Evolutionary conservation across 2,888 invertebrate species (phyloP).

Genomic region (Dolichomitus sp.): DNA sequence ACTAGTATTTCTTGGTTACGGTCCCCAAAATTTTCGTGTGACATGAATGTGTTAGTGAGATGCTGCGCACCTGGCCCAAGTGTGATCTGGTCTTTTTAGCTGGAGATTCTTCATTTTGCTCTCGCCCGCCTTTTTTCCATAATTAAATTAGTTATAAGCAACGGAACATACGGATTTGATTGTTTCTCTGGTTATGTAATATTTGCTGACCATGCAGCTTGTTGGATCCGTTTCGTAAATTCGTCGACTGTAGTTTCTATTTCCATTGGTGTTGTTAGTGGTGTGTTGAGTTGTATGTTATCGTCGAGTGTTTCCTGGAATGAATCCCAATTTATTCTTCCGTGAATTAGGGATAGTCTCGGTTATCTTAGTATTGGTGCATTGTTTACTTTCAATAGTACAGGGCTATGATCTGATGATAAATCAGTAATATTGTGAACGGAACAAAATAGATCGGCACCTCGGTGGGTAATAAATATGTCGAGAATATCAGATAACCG

Average conservation of each 20-base stretch:
- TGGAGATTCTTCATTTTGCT: constrained; percentile 49
- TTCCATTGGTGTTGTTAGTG: constrained; percentile 58
- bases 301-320: constrained; percentile 54
- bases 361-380: constrained; percentile 51
- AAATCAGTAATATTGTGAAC: constrained; percentile 64
- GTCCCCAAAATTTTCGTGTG: background rate
- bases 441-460: constrained; percentile 49
- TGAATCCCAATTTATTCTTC: constrained; percentile 63
- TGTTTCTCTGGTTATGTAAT: constrained; percentile 41
- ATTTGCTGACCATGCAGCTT: constrained; percentile 59
- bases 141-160: constrained; percentile 58
- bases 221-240: constrained; percentile 61
- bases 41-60: constrained; percentile 47
- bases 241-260: constrained; percentile 63
- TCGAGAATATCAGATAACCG: constrained; percentile 73
- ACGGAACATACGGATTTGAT: background rate
- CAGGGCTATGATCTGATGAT: constrained; percentile 63
- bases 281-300: constrained; percentile 45
- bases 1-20: constrained; percentile 31
- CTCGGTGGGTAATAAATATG: constrained; percentile 69
- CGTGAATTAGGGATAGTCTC: constrained; percentile 44
- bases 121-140: constrained; percentile 38
- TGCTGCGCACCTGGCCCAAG: constrained; percentile 62
- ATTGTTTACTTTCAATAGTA: constrained; percentile 62
- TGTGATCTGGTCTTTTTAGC: constrained; percentile 16